Evolutionary conservation across 2,797 vertebrate genomes (phyloP).

Genomic region (Tapera naevia): DNA sequence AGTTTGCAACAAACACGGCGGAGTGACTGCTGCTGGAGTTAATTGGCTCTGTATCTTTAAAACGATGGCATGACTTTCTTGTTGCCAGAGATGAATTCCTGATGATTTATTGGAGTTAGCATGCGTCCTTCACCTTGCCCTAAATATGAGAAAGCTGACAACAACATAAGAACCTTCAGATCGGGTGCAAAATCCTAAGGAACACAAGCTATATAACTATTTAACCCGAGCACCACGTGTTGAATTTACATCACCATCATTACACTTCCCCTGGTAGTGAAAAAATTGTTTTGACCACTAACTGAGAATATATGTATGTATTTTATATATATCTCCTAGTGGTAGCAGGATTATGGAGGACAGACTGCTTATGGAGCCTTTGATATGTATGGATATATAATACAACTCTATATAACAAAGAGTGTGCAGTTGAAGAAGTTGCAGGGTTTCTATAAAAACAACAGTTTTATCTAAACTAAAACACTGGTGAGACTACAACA

Average conservation of each 20-base stretch:
- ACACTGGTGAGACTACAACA: background rate
- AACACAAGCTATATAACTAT: background rate
- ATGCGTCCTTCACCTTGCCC: conserved; percentile 11
- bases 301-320: background rate
- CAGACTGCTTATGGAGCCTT: background rate
- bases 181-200: background rate
- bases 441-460: background rate
- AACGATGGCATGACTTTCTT: background rate
- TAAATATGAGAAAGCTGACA: conserved; percentile 1
- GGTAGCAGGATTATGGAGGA: background rate
- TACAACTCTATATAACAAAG: background rate
- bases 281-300: background rate
- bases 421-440: background rate
- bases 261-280: background rate
- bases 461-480: background rate
- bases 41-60: conserved; percentile 13
- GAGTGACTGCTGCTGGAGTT: conserved; percentile 5
- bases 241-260: background rate
- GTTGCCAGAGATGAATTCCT: conserved; percentile 34
- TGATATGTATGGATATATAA: background rate
- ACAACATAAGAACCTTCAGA: background rate
- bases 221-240: background rate
- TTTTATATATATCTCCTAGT: background rate
- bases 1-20: conserved; percentile 35
- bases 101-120: conserved; percentile 12